Evolutionary conservation across 2,113 vertebrate species (phyloP), one percentile per base, ranked within the genome.

Genomic region (Scortum barcoo): DNA sequence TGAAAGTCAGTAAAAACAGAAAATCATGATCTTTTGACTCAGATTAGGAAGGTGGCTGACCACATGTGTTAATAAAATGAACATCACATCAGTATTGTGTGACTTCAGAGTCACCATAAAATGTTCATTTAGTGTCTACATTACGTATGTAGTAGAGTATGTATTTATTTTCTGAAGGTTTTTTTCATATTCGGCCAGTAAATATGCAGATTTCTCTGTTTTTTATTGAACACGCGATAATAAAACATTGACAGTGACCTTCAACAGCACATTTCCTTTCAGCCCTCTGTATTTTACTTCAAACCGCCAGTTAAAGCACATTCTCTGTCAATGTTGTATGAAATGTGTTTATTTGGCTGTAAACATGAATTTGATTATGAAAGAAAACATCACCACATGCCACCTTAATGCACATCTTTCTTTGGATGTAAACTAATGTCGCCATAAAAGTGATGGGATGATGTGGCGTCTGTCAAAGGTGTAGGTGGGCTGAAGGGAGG

Each of bases 301-400:
- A 40, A 57, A 57, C 13, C 5, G 5, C 7, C 4, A 19, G 20
- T 56, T 3, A 57, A 63, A 80, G 20, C 42, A 12, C 14, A 19
- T 19, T 26, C 9, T 73, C 38, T 57, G 14, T 58, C 1, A 46
- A 56, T 33, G 12, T 50, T 56, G 33, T 2, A n/a, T 40, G 4
- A 28, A 56, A 33, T 5, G 57, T 5, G 9, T 16, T 22, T 30
- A 46, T 38, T 22, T 4, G 24, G 38, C 36, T 58, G 40, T 40
- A 28, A 73, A 71, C 51, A 66, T 14, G 30, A n/a, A 2, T 65
- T n/a, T 56, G 19, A 70, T 78, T 51, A 54, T 54, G 2, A 28
- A 24, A 50, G 22, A 33, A 26, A 20, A 51, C 14, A 36, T 50
- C 17, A 20, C 36, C 22, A 22, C 28, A 38, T 26, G 20, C 20